Percentiles rank a stretch among this genome's conserved stretches.
Conservation (phyloP, 2,113 vertebrate genomes). For the Otis tarda region DNA sequence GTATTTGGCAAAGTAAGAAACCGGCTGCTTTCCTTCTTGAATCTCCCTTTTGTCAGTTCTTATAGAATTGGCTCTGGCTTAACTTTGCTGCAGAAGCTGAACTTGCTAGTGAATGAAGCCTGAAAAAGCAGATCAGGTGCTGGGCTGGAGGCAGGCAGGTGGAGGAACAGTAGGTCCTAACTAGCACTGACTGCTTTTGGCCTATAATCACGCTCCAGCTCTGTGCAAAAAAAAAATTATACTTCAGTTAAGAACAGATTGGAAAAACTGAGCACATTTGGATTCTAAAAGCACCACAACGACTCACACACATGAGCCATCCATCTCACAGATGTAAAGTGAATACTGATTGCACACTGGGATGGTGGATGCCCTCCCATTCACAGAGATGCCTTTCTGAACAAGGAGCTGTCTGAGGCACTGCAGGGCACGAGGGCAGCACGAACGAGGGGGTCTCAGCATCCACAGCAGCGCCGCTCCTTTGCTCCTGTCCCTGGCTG, state of each 20-base stretch:
- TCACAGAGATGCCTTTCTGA: neutral
- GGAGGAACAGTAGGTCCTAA: conserved; percentile 2
- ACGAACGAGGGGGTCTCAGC: neutral
- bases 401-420: neutral
- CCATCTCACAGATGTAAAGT: neutral
- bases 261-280: neutral
- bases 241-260: neutral
- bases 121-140: neutral
- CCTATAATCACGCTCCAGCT: neutral
- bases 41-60: neutral
- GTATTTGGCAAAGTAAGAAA: neutral
- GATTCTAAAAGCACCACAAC: neutral
- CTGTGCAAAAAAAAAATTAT: neutral
- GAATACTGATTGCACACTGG: neutral
- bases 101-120: neutral
- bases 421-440: neutral
- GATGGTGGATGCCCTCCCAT: neutral
- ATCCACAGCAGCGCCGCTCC: neutral
- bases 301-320: neutral
- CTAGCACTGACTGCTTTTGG: neutral
- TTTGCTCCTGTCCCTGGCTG: neutral
- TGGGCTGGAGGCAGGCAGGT: neutral
- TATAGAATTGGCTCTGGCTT: neutral
- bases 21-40: neutral
- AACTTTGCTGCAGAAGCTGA: neutral